Base-by-base conservation (phyloP, 2,888 invertebrate species). In the Torymus auratus region DNA sequence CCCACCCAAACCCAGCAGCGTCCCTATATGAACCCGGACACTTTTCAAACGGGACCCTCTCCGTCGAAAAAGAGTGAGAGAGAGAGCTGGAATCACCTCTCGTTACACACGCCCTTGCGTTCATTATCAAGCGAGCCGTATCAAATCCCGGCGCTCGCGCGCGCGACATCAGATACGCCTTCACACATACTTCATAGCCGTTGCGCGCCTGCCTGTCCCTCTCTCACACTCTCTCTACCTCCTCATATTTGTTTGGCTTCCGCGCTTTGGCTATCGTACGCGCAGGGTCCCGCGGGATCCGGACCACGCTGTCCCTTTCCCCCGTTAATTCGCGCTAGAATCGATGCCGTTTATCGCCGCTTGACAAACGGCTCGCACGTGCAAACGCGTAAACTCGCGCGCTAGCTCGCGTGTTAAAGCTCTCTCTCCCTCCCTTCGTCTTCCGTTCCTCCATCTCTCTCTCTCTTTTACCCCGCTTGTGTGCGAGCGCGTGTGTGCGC, bases 281-380 rank as follows among this genome's bases (percentile, higher is more conserved):
- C 2, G 20, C 53, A 64, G 52, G 70, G 13, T 56, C 73, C 15
- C 62, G 17, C 14, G 69, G 58, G 78, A 58, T 41, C 41, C 56
- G 15, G 7, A 41, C 68, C 55, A 53, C 52, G 15, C 13, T n/a
- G 56, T 2, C 69, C 12, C 12, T 23, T 10, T n/a, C 14, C 56
- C 14, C 28, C 68, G 61, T 50, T 61, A 72, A 72, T 68, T 72
- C 76, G 80, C 73, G 60, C 67, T n/a, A 56, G 68, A 78, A 75
- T 78, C 82, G 82, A 75, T 75, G 78, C 68, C 75, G 75, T 82
- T 82, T 82, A 78, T 79, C 78, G 65, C 60, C 41, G 60, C 50
- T 61, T 70, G 77, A 81, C 77, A 69, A 81, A 81, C 72, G 72
- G 75, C 61, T 55, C 71, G 65, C 13, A 70, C 64, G 79, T 64